Evolutionary conservation across 2,113 vertebrate genomes (phyloP).

Genomic region (Cheilinus undulatus): DNA sequence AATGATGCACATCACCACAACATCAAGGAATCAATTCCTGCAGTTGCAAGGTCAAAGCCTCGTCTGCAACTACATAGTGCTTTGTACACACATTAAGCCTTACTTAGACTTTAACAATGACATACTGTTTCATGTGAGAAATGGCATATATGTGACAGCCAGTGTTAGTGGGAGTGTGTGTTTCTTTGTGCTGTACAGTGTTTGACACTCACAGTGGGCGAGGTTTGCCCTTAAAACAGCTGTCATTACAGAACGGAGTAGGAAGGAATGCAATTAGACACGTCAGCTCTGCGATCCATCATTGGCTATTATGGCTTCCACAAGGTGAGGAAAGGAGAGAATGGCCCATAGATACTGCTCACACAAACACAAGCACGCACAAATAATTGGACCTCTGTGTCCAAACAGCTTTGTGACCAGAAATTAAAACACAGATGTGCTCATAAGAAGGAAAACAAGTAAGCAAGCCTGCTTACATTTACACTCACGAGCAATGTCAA

Average conservation of each 20-base stretch:
- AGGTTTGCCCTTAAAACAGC: constrained; percentile 91
- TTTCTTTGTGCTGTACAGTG: constrained; percentile 79
- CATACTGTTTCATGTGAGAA: constrained; percentile 4
- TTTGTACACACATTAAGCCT: constrained; percentile 4
- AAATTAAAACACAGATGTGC: constrained; percentile 53
- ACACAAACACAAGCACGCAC: constrained; percentile 5
- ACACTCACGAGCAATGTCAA: constrained; percentile 7
- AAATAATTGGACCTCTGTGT: constrained; percentile 20
- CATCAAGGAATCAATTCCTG: background rate
- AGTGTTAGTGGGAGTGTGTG: constrained; percentile 29
- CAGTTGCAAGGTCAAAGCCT: constrained; percentile 1
- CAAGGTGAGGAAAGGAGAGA: constrained; percentile 87
- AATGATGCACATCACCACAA: background rate
- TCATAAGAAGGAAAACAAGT: constrained; percentile 42
- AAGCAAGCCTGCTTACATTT: constrained; percentile 19
- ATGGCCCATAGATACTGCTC: constrained; percentile 36
- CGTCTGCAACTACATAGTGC: background rate
- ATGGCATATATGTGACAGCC: background rate
- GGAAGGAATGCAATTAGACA: constrained; percentile 94
- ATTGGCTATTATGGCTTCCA: constrained; percentile 90
- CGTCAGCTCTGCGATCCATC: constrained; percentile 92
- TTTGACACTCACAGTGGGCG: constrained; percentile 93
- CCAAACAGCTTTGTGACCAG: constrained; percentile 43
- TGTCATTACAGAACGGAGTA: constrained; percentile 90
- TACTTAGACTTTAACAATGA: background rate